A percentile compares a stretch with the other conserved stretches of the same genome.
These are phyloP conservation scores for Amazona vittata DNA, from an alignment of 2,113 vertebrate species.

Conservation along the genomic window DNA sequence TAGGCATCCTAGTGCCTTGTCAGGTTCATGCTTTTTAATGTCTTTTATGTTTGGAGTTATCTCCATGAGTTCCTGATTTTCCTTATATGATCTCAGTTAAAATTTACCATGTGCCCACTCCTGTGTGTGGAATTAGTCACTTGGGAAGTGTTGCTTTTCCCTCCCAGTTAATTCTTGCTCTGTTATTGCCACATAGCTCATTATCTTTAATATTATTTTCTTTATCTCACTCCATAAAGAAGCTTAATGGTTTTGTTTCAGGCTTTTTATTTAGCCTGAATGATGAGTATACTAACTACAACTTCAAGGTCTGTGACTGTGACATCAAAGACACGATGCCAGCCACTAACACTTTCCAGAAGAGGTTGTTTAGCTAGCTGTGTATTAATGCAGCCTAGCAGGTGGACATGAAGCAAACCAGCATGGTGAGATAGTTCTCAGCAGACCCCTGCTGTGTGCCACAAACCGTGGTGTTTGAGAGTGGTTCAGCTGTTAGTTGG, in stretches of 20 bases:
- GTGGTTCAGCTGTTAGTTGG: neutral
- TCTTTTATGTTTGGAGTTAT: neutral
- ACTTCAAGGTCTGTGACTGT: neutral
- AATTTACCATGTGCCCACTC: neutral
- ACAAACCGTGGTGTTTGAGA: neutral
- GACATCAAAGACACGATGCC: neutral
- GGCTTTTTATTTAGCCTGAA: neutral
- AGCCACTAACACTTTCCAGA: rapidly evolving
- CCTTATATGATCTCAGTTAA: neutral
- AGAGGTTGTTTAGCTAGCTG: neutral
- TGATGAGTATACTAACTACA: neutral
- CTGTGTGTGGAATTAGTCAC: neutral
- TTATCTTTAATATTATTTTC: neutral
- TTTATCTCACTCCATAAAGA: neutral
- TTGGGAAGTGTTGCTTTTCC: neutral
- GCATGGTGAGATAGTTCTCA: rapidly evolving
- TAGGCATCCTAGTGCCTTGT: neutral
- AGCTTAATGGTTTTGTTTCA: slow-evolving; percentile 24
- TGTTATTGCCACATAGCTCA: neutral
- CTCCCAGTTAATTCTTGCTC: neutral
- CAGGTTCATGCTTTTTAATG: neutral
- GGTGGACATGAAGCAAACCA: neutral
- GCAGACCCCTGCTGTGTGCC: neutral
- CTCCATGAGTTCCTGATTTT: neutral
- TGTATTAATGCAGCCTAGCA: neutral